Conservation (phyloP, 1,140 invertebrate species). For the Rhynchophorus ferrugineus region DNA sequence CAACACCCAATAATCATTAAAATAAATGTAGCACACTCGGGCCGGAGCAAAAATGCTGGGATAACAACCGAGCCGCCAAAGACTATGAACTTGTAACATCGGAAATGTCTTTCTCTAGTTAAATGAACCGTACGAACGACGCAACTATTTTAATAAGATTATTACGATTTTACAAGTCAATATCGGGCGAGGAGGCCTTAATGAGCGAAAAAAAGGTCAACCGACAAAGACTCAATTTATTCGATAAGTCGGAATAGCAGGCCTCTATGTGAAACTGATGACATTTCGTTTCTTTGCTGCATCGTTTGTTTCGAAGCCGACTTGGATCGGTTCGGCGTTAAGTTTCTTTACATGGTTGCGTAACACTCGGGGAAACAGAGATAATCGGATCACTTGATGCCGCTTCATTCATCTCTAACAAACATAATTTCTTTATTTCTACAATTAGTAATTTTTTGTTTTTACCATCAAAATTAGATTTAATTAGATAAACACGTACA, state of each 20-base stretch:
- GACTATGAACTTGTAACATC: not conserved
- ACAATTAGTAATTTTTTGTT: too few relatives aligned
- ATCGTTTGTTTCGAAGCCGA: not conserved
- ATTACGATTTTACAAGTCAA: not conserved
- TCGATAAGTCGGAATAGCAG: not conserved
- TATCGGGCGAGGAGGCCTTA: not conserved
- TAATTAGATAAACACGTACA: too few relatives aligned
- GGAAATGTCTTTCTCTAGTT: not conserved
- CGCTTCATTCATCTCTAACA: too few relatives aligned
- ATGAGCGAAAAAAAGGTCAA: not conserved
- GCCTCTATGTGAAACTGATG: not conserved
- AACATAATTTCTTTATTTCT: too few relatives aligned
- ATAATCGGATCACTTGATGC: too few relatives aligned
- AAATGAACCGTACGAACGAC: not conserved
- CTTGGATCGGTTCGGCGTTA: too few relatives aligned
- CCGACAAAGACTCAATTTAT: not conserved
- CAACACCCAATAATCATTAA: too few relatives aligned
- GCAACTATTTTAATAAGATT: not conserved
- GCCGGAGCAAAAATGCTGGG: not conserved
- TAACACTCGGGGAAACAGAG: too few relatives aligned
- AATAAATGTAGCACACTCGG: too few relatives aligned
- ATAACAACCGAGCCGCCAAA: not conserved
- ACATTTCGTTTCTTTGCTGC: not conserved
- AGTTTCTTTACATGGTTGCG: too few relatives aligned
- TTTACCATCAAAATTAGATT: too few relatives aligned